phyloP scores from a whole-genome alignment of 2,113 vertebrate genomes.

The Mesembrinibis cayennensis region DNA sequence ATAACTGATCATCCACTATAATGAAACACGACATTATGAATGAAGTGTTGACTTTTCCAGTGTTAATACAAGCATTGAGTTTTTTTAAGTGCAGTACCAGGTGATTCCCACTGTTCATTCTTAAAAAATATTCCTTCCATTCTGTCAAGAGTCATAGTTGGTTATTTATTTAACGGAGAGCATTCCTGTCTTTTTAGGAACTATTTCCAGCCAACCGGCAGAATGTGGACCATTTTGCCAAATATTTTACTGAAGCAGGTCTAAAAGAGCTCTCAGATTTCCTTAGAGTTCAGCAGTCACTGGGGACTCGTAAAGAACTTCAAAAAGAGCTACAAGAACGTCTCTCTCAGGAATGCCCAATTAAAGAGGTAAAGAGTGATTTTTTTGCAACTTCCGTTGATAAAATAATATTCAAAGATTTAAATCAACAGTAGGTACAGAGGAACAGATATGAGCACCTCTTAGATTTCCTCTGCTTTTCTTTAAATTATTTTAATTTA shows the following conservation, averaged over 20 bases:
- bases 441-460: not conserved
- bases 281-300: constrained; percentile 85
- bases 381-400: not conserved
- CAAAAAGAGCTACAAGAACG: constrained; percentile 91
- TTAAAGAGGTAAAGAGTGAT: constrained; percentile 80
- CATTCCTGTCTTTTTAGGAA: constrained; percentile 73
- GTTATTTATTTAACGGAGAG: not conserved
- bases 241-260: constrained; percentile 89
- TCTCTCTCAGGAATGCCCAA: constrained; percentile 87
- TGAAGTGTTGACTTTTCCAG: not conserved
- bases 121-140: not conserved
- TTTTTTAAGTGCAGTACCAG: not conserved
- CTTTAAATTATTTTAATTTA: not conserved
- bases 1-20: not conserved
- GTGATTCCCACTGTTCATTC: not conserved
- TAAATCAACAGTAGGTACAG: not conserved
- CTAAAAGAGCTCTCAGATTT: constrained; percentile 92
- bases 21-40: not conserved
- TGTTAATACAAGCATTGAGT: not conserved
- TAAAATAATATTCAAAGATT: not conserved
- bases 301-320: constrained; percentile 91
- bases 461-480: not conserved
- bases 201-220: constrained; percentile 90
- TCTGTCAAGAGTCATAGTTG: not conserved
- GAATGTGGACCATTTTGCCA: constrained; percentile 91